Conservation (phyloP, 2,888 invertebrate species). For the Fragum whitleyi region DNA sequence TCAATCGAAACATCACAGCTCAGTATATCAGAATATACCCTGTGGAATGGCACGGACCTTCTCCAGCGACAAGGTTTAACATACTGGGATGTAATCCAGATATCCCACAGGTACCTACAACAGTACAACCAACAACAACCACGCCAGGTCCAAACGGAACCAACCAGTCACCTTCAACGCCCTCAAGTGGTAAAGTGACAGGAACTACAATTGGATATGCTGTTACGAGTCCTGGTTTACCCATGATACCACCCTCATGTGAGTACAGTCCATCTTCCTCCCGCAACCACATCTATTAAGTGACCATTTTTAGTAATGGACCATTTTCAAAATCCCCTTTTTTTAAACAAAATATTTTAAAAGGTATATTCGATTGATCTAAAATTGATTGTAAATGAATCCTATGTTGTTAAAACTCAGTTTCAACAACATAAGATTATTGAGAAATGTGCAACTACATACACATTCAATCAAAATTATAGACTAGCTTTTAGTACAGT, state of each 20-base stretch:
- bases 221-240: constrained; percentile 41
- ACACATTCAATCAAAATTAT: no score
- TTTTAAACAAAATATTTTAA: no score
- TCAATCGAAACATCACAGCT: constrained; percentile 76
- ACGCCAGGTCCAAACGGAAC: constrained; percentile 48
- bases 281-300: no score
- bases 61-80: constrained; percentile 71
- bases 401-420: no score
- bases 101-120: constrained; percentile 56
- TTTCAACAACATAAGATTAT: no score
- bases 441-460: no score
- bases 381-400: no score
- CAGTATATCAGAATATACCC: constrained; percentile 75
- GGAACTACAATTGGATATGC: constrained; percentile 34
- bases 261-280: constrained; percentile 18
- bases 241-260: constrained; percentile 54
- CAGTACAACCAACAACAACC: constrained; percentile 27
- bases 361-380: no score
- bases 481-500: no score
- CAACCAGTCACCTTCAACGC: constrained; percentile 43
- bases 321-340: no score
- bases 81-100: constrained; percentile 76
- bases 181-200: constrained; percentile 33
- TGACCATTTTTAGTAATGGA: no score
- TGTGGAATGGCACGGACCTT: constrained; percentile 57